Evolutionary conservation across 2,113 vertebrate species (phyloP), one percentile per base, ranked within the genome.

Genomic region (Aldabrachelys gigantea): DNA sequence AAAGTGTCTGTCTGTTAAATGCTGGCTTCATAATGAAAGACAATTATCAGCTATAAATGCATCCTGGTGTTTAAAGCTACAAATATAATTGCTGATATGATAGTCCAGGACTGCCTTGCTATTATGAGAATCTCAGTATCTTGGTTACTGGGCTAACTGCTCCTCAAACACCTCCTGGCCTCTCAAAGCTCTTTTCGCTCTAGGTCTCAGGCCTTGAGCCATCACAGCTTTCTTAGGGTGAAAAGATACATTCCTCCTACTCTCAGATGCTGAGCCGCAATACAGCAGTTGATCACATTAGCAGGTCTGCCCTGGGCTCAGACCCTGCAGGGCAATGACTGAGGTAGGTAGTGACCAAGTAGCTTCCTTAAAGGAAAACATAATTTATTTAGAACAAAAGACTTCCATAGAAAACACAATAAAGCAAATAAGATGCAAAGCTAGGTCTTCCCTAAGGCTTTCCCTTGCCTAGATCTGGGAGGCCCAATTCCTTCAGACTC

Each of bases 1-100:
- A 93, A 97, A 89, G 82, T 91, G 78, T 83, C 94, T 87, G 38
- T 53, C 90, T 93, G 93, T 85, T 92, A 93, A 95, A 82, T 41
- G 72, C 75, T 87, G 83, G 82, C 57, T 86, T 84, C 89, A 95
- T 31, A 89, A 81, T 92, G 93, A 95, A 89, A 90, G 24, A 59
- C 27, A n/a, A 87, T 88, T 95, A 94, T 91, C 85, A 97, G 57
- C 84, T 83, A 12, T 38, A 84, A 96, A 96, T 62, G 78, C 11
- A 72, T 94, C 89, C 91, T 76, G 44, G 69, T 88, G 59, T 84
- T 94, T 76, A 87, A 72, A 92, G 35, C 87, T 52, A 38, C 41
- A 92, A 84, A 82, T 56, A 49, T 49, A 54, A 44, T 41, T 25
- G 50, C 31, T 80, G 17, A 27, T 59, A 59, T 72, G 78, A 22